Base-by-base conservation (phyloP, 2,888 invertebrate genomes). In the Glaucopsyche alexis region DNA sequence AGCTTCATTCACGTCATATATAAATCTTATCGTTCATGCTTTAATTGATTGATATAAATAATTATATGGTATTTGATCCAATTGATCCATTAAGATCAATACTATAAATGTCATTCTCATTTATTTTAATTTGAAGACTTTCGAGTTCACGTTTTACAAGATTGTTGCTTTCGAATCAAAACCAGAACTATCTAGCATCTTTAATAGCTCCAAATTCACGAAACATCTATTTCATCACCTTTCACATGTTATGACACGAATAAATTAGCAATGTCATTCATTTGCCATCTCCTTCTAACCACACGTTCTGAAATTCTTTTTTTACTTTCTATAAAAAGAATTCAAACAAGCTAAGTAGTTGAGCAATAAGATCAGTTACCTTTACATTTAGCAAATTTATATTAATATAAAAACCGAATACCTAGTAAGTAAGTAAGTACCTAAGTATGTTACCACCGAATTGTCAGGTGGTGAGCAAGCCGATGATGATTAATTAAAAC, bases 241-340 rank as follows among this genome's bases (percentile, higher is more conserved):
- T 60, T 60, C 29, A 60, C 11, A 60, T 60, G 60, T 60, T 60
- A 60, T 60, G 38, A 14, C 60, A 60, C 60, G 60, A 60, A 60
- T 60, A 60, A 38, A 38, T 60, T 60, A 60, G 60, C 60, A 60
- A 60, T 60, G 60, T 60, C 60, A 60, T 60, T 60, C 60, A 60
- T 60, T 60, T 60, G 29, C 29, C 14, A 60, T 60, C 60, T 60
- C 29, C 60, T 55, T 60, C 60, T 60, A 13, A 13, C 29, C 29
- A n/a, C 29, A 38, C 60, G 29, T 6, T 60, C 60, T 60, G 7
- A 60, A 60, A 60, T 38, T n/a, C n/a, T n/a, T n/a, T n/a, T n/a
- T n/a, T n/a, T n/a, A n/a, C n/a, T n/a, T n/a, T n/a, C n/a, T n/a
- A n/a, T n/a, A n/a, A n/a, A n/a, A n/a, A n/a, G n/a, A n/a, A n/a